phyloP scores from a whole-genome alignment of 2,888 invertebrate genomes.

The Amiota communis region DNA sequence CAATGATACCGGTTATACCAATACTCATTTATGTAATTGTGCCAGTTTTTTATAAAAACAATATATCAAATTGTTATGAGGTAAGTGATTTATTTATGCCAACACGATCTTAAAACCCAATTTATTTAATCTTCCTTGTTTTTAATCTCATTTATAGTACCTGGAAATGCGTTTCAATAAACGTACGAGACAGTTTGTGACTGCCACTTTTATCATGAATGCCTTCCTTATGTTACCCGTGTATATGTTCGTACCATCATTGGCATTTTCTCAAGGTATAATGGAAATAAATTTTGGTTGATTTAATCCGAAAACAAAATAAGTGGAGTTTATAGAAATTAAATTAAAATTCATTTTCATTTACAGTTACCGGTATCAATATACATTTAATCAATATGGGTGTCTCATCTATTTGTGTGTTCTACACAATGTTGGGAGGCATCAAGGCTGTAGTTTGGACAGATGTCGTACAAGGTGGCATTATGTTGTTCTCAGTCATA shows the following conservation, averaged over 20 bases:
- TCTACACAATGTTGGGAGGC: constrained; percentile 75
- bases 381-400: constrained; percentile 75
- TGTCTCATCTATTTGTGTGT: constrained; percentile 76
- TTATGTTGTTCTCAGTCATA: constrained; percentile 72
- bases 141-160: constrained; percentile 56
- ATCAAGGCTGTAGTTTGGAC: constrained; percentile 76
- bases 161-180: constrained; percentile 69
- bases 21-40: constrained; percentile 70
- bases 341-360: constrained; percentile 46
- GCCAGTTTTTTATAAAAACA: constrained; percentile 75
- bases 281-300: constrained; percentile 39
- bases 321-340: neutral
- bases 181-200: constrained; percentile 64
- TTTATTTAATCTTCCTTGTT: neutral
- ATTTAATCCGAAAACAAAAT: neutral
- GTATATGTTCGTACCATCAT: constrained; percentile 67
- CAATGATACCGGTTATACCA: constrained; percentile 70
- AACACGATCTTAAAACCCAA: neutral
- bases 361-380: constrained; percentile 76
- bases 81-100: constrained; percentile 55
- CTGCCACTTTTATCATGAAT: constrained; percentile 63
- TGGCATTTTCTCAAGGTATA: constrained; percentile 71
- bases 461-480: constrained; percentile 74
- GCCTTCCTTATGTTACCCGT: constrained; percentile 67
- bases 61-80: constrained; percentile 75